phyloP scores from a whole-genome alignment of 2,113 vertebrate genomes.

The Nicator chloris region DNA sequence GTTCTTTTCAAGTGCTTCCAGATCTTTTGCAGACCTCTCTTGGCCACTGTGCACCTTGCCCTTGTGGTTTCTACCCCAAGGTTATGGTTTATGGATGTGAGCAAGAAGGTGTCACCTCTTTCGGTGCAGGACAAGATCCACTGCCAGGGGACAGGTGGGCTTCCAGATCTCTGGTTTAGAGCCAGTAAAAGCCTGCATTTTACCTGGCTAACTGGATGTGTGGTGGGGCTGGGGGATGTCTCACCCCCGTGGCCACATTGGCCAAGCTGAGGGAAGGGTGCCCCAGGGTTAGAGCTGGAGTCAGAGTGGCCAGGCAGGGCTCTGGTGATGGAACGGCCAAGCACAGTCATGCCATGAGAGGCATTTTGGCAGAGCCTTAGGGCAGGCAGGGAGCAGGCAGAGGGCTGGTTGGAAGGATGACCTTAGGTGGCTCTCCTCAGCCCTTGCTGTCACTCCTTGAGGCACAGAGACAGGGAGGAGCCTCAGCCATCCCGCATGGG shows the following conservation, averaged over 20 bases:
- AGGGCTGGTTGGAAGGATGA: neutral
- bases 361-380: neutral
- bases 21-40: neutral
- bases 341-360: rapidly evolving
- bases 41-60: rapidly evolving
- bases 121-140: neutral
- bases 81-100: neutral
- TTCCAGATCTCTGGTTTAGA: neutral
- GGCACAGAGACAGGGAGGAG: rapidly evolving
- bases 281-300: neutral
- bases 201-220: neutral
- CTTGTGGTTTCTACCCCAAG: neutral
- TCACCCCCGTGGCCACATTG: rapidly evolving
- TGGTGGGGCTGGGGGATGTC: neutral
- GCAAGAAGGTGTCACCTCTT: neutral
- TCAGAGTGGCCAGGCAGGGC: neutral
- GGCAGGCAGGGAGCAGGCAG: neutral
- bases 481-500: neutral
- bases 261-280: neutral
- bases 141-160: neutral
- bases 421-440: neutral
- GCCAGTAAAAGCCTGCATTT: neutral
- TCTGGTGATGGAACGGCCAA: neutral
- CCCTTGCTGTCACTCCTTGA: neutral
- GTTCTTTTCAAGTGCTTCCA: neutral